Evolutionary conservation across 2,888 invertebrate genomes (phyloP), one percentile per base, ranked within the genome.

Genomic region (Enoplolaimus lenunculus): DNA sequence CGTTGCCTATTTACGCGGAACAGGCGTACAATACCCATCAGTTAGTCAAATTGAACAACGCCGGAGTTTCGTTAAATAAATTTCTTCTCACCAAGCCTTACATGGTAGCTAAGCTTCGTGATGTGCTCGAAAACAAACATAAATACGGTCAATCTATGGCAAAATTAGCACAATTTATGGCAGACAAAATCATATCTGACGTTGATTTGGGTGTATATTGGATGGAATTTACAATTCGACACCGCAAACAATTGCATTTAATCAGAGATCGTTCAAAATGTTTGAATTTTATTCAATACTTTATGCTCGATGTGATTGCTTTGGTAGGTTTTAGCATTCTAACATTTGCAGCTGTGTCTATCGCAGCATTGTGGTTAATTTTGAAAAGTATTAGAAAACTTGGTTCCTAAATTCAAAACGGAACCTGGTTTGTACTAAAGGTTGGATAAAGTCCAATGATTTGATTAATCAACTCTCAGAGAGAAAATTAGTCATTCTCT

Each of bases 1-100:
- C 71, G 60, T 72, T 76, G 74, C 76, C 76, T 0, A 62, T 76
- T 13, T 75, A 75, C 60, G 76, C 76, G 1, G 76, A 76, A 64
- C 76, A 76, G 34, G 34, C 73, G 21, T 72, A 72, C 34, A 75
- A 76, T 68, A 72, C 75, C 1, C 2, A 33, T 30, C 13, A 64
- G 31, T 30, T 62, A 31, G 62, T 69, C n/a, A 29, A 69, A 30
- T 34, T 64, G 2, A 21, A 62, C 3, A 34, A 31, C 33, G 31
- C 21, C 29, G 70, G 70, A 30, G 66, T 62, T 62, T 7, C 13
- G 21, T 13, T 69, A 45, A 65, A 69, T 31, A 69, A 69, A 45
- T 60, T 62, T 28, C 62, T 65, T 1, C 34, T 69, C 21, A 62
- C 70, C 30, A 65, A 34, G 21, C 33, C 62, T 29, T 33, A 28